Percentiles rank a stretch among this genome's conserved stretches.
Conservation (phyloP, 1,140 invertebrate species). For the Calosoma granatense region DNA sequence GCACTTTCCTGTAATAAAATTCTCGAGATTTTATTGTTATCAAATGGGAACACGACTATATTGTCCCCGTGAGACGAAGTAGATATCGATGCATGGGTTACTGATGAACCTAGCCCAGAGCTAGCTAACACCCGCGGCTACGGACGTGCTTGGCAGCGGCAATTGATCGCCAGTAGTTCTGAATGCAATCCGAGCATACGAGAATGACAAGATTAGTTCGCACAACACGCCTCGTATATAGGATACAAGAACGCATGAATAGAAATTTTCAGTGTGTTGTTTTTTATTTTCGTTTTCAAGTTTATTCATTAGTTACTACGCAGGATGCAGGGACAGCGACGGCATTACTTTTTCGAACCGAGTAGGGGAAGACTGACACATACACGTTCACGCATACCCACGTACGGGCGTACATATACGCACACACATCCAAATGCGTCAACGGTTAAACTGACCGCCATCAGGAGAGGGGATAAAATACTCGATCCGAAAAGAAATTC, state of each 20-base stretch:
- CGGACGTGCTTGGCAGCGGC: neutral
- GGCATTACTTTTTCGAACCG: neutral
- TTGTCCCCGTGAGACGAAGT: neutral
- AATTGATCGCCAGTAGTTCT: no score
- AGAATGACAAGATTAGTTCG: no score
- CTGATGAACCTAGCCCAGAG: neutral
- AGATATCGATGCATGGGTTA: neutral
- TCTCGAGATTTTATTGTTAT: neutral
- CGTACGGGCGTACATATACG: neutral
- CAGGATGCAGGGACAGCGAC: neutral
- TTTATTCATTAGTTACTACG: no score
- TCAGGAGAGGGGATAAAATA: slow-evolving; percentile 17
- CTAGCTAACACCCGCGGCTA: neutral
- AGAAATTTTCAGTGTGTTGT: no score
- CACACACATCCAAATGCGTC: neutral
- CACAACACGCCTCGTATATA: no score
- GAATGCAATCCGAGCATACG: no score
- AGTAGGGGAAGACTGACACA: neutral
- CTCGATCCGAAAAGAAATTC: slow-evolving; percentile 19
- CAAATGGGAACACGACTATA: neutral
- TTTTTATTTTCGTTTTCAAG: no score
- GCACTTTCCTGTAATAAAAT: neutral
- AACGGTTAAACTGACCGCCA: neutral
- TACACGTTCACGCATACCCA: slow-evolving; percentile 1
- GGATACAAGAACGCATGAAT: no score